Evolutionary conservation across 2,797 vertebrate species (phyloP).

Genomic region (Lutjanus campechanus): DNA sequence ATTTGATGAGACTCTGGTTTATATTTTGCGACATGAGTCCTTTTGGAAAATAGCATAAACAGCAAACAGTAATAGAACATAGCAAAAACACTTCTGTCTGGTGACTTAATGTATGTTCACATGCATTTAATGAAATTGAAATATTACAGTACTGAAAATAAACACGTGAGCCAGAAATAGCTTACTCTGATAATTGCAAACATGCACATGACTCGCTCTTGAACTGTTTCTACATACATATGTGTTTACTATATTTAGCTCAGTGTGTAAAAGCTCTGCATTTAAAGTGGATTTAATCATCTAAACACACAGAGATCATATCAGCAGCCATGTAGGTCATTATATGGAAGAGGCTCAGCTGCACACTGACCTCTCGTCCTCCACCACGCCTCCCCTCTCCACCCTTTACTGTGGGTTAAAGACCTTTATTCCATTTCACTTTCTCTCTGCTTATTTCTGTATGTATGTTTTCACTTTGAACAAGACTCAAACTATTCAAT

Average conservation of each 20-base stretch:
- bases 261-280: conserved; percentile 26
- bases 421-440: not conserved
- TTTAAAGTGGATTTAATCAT: conserved; percentile 46
- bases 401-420: not conserved
- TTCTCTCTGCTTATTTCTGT: not conserved
- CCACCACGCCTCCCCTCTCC: not conserved
- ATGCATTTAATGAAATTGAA: not conserved
- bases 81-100: too few relatives aligned
- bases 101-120: not conserved
- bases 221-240: not conserved
- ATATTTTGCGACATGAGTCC: too few relatives aligned
- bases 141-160: not conserved
- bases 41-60: not conserved
- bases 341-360: conserved; percentile 24
- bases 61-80: not conserved
- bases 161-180: conserved; percentile 1
- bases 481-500: not conserved
- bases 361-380: conserved; percentile 20
- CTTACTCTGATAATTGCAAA: not conserved
- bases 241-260: conserved; percentile 28
- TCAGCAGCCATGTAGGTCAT: conserved; percentile 23
- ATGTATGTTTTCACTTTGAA: not conserved
- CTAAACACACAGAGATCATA: conserved; percentile 37
- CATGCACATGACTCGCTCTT: not conserved
- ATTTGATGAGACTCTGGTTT: conserved; percentile 14